phyloP scores from a whole-genome alignment of 1,140 invertebrate species.

The Drepana arcuata region DNA sequence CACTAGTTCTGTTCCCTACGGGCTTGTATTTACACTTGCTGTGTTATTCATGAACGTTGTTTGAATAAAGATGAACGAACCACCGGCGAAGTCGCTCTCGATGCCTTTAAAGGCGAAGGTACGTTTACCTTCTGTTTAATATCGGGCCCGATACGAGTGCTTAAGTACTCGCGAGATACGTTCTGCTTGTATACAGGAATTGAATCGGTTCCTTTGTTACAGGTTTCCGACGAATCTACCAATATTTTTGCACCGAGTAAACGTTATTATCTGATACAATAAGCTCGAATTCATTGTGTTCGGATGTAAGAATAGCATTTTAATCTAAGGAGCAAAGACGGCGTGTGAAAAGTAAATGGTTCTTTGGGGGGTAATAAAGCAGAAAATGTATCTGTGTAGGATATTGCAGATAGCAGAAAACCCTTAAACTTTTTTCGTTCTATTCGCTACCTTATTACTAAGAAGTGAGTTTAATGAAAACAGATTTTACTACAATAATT shows the following conservation, averaged over 20 bases:
- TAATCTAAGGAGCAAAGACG: constrained; percentile 21
- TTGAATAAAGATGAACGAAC: constrained; percentile 58
- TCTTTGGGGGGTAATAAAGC: constrained; percentile 37
- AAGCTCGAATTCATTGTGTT: constrained; percentile 12
- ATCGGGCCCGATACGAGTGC: no score
- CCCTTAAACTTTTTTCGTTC: no score
- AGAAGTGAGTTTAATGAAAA: no score
- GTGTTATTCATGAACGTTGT: constrained; percentile 55
- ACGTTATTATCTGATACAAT: constrained; percentile 22
- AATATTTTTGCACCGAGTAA: constrained; percentile 12
- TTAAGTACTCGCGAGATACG: no score
- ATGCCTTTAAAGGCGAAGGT: constrained; percentile 23
- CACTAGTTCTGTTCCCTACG: constrained; percentile 39
- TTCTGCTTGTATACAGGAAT: no score
- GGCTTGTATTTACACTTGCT: constrained; percentile 49
- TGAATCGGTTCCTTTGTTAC: no score
- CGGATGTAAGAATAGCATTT: constrained; percentile 18
- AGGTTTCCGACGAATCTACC: constrained; percentile 1
- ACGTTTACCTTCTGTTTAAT: constrained; percentile 5
- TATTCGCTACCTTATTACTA: no score
- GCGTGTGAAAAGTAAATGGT: constrained; percentile 22
- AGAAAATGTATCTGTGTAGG: constrained; percentile 33
- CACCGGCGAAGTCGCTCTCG: constrained; percentile 26
- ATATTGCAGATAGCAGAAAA: constrained; percentile 39
- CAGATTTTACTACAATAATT: no score